Percentiles rank a stretch among this genome's conserved stretches.
Conservation (phyloP, 2,113 vertebrate genomes). For the Neolamprologus longior region DNA sequence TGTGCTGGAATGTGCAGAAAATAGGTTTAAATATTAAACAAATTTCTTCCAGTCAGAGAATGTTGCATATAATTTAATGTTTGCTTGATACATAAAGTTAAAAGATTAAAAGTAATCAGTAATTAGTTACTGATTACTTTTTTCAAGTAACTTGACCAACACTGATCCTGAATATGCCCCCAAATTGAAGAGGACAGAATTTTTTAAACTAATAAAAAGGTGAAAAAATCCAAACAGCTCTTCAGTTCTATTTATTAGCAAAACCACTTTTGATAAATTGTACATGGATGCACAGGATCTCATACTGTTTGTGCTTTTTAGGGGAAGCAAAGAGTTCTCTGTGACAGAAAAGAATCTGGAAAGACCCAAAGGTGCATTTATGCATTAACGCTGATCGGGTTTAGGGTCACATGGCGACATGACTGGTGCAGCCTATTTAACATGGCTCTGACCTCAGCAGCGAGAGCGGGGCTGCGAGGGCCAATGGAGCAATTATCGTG, state of each 20-base stretch:
- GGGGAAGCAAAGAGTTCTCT: neutral
- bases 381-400: neutral
- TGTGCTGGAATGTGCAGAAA: no score
- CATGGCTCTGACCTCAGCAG: neutral
- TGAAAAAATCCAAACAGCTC: neutral
- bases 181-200: neutral
- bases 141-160: no score
- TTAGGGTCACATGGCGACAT: neutral
- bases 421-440: neutral
- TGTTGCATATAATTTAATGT: no score
- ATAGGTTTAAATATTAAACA: no score
- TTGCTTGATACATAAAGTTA: no score
- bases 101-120: no score
- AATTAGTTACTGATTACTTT: no score
- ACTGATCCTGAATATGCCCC: neutral
- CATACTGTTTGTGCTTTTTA: neutral
- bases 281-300: neutral
- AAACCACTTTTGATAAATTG: neutral
- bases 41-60: no score
- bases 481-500: neutral
- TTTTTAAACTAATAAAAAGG: neutral
- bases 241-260: neutral
- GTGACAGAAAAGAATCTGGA: neutral
- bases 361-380: rapidly evolving
- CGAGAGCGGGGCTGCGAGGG: neutral